Conservation (phyloP, 2,888 invertebrate genomes). For the Omphaloscelis lunosa region DNA sequence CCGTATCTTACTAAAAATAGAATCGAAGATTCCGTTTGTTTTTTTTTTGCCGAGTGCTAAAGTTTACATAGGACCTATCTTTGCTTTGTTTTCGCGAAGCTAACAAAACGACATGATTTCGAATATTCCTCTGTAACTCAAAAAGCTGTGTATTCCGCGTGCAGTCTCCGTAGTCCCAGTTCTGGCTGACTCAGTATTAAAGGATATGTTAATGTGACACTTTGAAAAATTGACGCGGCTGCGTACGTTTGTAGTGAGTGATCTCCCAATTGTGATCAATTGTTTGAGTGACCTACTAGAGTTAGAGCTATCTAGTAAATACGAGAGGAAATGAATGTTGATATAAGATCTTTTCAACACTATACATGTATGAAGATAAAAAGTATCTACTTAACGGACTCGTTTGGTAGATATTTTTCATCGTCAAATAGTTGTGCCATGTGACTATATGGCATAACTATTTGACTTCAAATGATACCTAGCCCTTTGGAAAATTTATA, state of each 20-base stretch:
- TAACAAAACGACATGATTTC: background rate
- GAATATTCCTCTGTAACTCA: background rate
- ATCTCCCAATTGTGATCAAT: background rate
- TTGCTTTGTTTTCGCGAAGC: background rate
- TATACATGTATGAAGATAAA: background rate
- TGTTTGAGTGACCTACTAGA: conserved; percentile 10
- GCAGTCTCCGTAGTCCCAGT: no score
- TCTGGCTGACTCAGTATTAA: conserved; percentile 4
- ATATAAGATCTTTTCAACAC: background rate
- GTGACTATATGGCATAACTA: background rate
- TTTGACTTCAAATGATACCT: background rate
- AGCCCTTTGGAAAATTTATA: background rate
- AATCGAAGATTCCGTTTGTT: background rate
- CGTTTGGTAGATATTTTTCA: no score
- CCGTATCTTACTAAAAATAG: background rate
- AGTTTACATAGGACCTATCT: conserved; percentile 13
- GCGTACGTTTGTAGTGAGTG: background rate
- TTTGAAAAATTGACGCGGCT: background rate
- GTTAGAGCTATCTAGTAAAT: background rate
- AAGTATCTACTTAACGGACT: background rate
- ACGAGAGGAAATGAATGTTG: background rate
- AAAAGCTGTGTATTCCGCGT: conserved; percentile 19
- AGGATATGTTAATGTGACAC: conserved; percentile 24
- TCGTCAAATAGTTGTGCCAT: no score
- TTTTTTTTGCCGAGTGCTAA: background rate